Percentiles rank a stretch among this genome's conserved stretches.
phyloP scores from a whole-genome alignment of 2,113 vertebrate species.

The Microcebus lehilahytsara region DNA sequence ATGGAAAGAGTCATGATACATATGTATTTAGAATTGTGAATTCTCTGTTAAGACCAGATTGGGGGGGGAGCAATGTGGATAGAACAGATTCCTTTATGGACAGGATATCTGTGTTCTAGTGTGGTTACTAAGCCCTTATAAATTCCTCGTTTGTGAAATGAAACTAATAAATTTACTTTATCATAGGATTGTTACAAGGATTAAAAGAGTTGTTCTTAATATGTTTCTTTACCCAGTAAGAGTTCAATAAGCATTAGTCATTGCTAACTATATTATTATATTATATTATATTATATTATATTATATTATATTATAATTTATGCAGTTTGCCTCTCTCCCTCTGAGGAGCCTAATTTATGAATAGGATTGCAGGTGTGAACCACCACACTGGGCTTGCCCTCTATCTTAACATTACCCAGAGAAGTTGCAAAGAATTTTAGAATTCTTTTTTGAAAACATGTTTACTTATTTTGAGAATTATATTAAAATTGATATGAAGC shows the following conservation, averaged over 20 bases:
- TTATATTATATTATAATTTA: not conserved
- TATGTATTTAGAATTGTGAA: not conserved
- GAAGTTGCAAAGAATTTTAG: not conserved
- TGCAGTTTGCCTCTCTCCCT: not conserved
- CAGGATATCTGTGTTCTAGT: not conserved
- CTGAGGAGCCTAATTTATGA: not conserved
- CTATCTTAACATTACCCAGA: not conserved
- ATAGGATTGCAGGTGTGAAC: not conserved
- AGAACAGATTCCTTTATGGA: not conserved
- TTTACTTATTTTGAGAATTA: conserved; percentile 23
- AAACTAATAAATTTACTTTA: not conserved
- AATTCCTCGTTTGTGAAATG: not conserved
- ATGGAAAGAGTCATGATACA: not conserved
- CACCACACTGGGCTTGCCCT: not conserved
- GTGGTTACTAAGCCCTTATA: not conserved
- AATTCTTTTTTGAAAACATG: not conserved
- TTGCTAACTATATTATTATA: not conserved
- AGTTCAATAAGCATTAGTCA: not conserved
- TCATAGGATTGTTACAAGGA: not conserved
- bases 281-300: not conserved
- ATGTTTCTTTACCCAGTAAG: not conserved
- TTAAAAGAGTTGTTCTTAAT: not conserved
- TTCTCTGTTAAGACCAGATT: not conserved
- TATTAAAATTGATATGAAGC: not conserved
- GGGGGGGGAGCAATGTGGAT: not conserved